phyloP scores from a whole-genome alignment of 2,113 vertebrate genomes.

The Salvelinus fontinalis region DNA sequence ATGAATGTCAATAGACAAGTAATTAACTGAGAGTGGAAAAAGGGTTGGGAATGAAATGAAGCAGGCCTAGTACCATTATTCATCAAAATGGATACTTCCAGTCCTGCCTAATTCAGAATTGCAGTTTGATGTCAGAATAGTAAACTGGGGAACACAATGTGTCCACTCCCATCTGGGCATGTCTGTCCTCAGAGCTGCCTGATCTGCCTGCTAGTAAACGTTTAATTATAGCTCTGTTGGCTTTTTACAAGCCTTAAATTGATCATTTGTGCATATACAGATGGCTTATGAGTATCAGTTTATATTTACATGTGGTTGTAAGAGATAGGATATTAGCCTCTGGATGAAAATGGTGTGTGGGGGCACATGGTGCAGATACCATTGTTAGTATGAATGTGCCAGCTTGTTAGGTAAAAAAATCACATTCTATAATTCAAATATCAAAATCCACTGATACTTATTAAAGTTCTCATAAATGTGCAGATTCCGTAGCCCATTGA shows the following conservation, averaged over 20 bases:
- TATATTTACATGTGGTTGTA: background rate
- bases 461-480: too few relatives aligned
- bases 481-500: too few relatives aligned
- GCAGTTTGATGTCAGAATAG: background rate
- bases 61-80: background rate
- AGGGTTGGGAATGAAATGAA: background rate
- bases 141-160: slow-evolving; percentile 17
- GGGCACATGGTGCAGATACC: background rate
- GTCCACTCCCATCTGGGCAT: slow-evolving; percentile 20
- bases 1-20: background rate
- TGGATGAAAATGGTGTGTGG: background rate
- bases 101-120: background rate
- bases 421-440: too few relatives aligned
- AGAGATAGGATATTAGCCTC: background rate
- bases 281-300: slow-evolving; percentile 13
- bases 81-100: background rate
- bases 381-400: too few relatives aligned
- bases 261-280: slow-evolving; percentile 1
- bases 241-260: slow-evolving; percentile 17
- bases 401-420: too few relatives aligned
- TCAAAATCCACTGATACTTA: too few relatives aligned
- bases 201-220: background rate
- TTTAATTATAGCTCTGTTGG: slow-evolving; percentile 2
- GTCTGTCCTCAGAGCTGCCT: background rate
- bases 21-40: background rate